Conservation (phyloP, 2,797 vertebrate genomes). For the Pipistrellus pygmaeus region DNA sequence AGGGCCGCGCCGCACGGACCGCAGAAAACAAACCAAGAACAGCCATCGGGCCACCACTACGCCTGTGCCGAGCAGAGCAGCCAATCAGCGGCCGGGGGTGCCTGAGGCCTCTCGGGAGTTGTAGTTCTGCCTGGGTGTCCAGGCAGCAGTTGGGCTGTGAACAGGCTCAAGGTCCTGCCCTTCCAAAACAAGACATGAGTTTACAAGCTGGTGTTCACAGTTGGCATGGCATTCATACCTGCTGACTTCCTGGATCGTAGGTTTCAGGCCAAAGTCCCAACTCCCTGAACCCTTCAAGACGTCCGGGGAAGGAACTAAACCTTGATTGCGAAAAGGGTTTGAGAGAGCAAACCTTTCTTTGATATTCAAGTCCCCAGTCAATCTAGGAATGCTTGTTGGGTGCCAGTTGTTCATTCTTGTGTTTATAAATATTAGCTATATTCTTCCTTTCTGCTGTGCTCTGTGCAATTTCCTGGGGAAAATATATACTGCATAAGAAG, state of each 20-base stretch:
- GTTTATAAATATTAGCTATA: background rate
- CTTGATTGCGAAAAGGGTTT: background rate
- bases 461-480: background rate
- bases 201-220: too few relatives aligned
- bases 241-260: background rate
- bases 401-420: background rate
- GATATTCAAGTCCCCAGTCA: background rate
- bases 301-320: background rate
- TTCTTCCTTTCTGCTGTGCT: background rate
- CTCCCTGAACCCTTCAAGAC: background rate
- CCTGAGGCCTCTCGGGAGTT: slow-evolving; percentile 47
- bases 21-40: rapidly evolving
- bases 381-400: background rate
- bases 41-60: slow-evolving; percentile 64
- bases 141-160: background rate
- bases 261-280: background rate
- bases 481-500: background rate
- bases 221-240: background rate
- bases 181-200: background rate
- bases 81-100: background rate
- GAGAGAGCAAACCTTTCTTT: background rate
- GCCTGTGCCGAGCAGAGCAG: background rate
- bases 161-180: background rate
- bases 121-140: slow-evolving; percentile 10
- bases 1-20: background rate